These are phyloP conservation scores for Doryteuthis pealeii DNA, from an alignment of 1,140 invertebrate species.

Conservation along the genomic window DNA sequence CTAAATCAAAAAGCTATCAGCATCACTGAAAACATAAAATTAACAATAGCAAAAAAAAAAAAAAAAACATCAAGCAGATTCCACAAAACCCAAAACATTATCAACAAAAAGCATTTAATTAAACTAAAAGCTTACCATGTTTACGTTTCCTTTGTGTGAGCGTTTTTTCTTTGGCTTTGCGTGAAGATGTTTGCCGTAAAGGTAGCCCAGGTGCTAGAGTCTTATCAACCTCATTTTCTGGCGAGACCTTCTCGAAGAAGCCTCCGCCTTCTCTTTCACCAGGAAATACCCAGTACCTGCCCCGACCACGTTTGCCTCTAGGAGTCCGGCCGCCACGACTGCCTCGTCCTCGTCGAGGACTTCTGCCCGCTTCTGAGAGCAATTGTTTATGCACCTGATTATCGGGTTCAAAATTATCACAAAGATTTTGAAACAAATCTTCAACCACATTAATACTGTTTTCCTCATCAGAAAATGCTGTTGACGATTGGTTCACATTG, in stretches of 20 bases:
- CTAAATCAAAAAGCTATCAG: too few relatives aligned
- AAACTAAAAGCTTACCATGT: conserved; percentile 22
- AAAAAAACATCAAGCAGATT: too few relatives aligned
- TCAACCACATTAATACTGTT: conserved; percentile 29
- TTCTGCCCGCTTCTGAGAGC: not conserved
- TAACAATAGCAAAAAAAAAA: too few relatives aligned
- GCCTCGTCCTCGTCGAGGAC: not conserved
- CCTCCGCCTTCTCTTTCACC: not conserved
- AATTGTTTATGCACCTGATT: conserved; percentile 1
- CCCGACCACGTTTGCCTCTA: not conserved
- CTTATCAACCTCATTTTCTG: conserved; percentile 5
- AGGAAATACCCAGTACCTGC: not conserved
- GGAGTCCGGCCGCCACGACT: not conserved
- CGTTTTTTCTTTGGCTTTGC: conserved; percentile 45
- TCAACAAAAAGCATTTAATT: too few relatives aligned
- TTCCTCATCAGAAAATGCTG: conserved; percentile 39
- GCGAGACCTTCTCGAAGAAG: not conserved
- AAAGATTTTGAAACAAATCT: conserved; percentile 38
- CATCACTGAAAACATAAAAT: too few relatives aligned
- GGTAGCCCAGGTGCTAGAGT: conserved; percentile 17
- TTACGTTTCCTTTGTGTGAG: conserved; percentile 27
- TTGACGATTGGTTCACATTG: conserved; percentile 15
- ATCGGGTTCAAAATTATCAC: conserved; percentile 24
- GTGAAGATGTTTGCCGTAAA: conserved; percentile 34
- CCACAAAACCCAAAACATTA: too few relatives aligned